phyloP scores from a whole-genome alignment of 1,140 invertebrate genomes.

The Hesperophylax magnus region DNA sequence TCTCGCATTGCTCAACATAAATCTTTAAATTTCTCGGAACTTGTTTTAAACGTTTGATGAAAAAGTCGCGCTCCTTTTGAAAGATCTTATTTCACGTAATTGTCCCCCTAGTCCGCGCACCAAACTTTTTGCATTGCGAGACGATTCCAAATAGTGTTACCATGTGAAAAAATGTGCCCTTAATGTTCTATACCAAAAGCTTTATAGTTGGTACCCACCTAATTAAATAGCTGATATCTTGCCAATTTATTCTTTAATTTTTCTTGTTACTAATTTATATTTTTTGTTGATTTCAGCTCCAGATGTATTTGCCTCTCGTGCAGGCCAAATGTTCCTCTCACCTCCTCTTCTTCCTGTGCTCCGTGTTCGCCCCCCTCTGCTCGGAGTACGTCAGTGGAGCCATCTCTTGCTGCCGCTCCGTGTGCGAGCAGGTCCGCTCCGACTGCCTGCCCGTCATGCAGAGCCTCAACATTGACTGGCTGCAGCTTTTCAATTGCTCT shows the following conservation, averaged over 20 bases:
- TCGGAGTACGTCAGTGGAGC: conserved; percentile 88
- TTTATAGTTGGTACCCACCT: too few species aligned
- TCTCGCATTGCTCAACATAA: conserved; percentile 17
- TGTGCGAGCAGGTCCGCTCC: conserved; percentile 85
- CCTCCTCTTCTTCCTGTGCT: conserved; percentile 91
- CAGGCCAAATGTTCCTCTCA: conserved; percentile 89
- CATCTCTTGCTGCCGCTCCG: conserved; percentile 88
- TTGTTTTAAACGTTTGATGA: conserved; percentile 6
- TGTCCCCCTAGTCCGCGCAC: neutral
- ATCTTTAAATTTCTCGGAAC: conserved; percentile 30
- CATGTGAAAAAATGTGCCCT: too few species aligned
- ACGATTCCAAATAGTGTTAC: too few species aligned
- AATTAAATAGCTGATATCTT: too few species aligned
- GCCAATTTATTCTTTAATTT: too few species aligned
- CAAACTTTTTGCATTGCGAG: neutral
- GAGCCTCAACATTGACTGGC: conserved; percentile 80
- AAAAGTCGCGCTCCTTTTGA: conserved; percentile 18
- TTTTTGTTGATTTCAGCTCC: conserved; percentile 73
- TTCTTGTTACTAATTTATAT: neutral
- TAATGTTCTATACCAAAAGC: too few species aligned
- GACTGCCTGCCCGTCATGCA: conserved; percentile 84
- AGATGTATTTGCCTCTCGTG: conserved; percentile 84
- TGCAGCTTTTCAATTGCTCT: conserved; percentile 83
- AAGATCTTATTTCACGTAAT: conserved; percentile 9
- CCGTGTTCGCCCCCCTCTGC: conserved; percentile 93